Percentiles rank a stretch among this genome's conserved stretches.
These are phyloP conservation scores for Dermochelys coriacea DNA, from an alignment of 2,797 vertebrate species.

Conservation along the genomic window DNA sequence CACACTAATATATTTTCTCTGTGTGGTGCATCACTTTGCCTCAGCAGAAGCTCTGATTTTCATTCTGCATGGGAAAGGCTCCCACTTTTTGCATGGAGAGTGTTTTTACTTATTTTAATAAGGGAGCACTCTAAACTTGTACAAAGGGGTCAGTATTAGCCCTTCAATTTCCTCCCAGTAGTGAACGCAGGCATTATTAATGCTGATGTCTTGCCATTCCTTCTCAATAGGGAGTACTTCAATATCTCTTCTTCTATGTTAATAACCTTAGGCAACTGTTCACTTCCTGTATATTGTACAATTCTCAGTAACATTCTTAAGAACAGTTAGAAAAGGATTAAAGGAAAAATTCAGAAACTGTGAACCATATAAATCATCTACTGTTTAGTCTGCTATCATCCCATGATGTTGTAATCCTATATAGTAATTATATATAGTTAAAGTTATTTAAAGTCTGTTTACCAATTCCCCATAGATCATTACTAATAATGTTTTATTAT, in stretches of 20 bases:
- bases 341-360: neutral
- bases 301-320: neutral
- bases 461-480: neutral
- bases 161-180: neutral
- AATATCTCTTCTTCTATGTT: neutral
- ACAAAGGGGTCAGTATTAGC: neutral
- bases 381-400: neutral
- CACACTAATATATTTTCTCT: neutral
- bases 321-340: neutral
- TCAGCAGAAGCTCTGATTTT: neutral
- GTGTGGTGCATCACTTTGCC: neutral
- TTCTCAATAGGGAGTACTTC: neutral
- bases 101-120: constrained; percentile 11
- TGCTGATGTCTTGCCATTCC: neutral
- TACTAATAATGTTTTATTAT: neutral
- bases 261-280: neutral
- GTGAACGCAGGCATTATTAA: constrained; percentile 24
- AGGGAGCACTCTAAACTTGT: neutral
- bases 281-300: neutral
- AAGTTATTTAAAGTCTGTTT: neutral
- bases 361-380: neutral
- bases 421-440: neutral
- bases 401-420: neutral
- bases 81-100: neutral
- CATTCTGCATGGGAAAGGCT: neutral